Conservation (phyloP, 2,113 vertebrate species). For the Regulus satrapa region DNA sequence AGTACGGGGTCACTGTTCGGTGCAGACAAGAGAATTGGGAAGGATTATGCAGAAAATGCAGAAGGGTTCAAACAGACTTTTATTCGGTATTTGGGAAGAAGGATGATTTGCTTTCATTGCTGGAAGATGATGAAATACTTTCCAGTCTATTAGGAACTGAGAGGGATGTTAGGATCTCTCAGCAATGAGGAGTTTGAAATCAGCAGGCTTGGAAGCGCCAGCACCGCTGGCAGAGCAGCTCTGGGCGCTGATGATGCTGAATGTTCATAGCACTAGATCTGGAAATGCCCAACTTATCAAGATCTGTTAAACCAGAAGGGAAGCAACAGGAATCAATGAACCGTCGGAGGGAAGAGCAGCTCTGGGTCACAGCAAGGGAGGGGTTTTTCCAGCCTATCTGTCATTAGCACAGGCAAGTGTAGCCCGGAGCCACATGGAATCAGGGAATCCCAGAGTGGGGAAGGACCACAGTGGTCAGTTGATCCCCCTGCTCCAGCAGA, state of each 20-base stretch:
- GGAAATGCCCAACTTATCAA: slow-evolving; percentile 35
- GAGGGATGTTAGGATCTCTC: slow-evolving; percentile 15
- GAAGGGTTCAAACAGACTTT: slow-evolving; percentile 35
- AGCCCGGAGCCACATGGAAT: not conserved
- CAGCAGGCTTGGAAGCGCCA: not conserved
- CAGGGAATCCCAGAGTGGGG: not conserved
- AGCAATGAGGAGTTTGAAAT: not conserved
- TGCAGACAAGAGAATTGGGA: not conserved
- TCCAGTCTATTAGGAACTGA: slow-evolving; percentile 16
- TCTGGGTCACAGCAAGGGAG: not conserved
- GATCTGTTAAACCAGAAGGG: slow-evolving; percentile 5
- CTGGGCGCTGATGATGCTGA: not conserved
- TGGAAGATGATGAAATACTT: slow-evolving; percentile 47
- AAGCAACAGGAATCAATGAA: slow-evolving; percentile 10
- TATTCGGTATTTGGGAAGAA: not conserved
- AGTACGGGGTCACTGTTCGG: slow-evolving; percentile 11
- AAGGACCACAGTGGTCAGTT: not conserved
- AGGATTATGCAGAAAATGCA: slow-evolving; percentile 58
- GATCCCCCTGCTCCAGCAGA: not conserved
- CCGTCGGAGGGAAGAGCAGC: not conserved
- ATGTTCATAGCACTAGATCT: not conserved
- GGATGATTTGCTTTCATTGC: slow-evolving; percentile 57
- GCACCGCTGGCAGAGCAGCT: not conserved
- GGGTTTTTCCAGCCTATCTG: not conserved
- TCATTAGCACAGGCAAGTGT: fast-evolving